Percentiles rank a stretch among this genome's conserved stretches.
These are phyloP conservation scores for Prunella strophiata DNA, from an alignment of 2,797 vertebrate genomes.

Conservation along the genomic window DNA sequence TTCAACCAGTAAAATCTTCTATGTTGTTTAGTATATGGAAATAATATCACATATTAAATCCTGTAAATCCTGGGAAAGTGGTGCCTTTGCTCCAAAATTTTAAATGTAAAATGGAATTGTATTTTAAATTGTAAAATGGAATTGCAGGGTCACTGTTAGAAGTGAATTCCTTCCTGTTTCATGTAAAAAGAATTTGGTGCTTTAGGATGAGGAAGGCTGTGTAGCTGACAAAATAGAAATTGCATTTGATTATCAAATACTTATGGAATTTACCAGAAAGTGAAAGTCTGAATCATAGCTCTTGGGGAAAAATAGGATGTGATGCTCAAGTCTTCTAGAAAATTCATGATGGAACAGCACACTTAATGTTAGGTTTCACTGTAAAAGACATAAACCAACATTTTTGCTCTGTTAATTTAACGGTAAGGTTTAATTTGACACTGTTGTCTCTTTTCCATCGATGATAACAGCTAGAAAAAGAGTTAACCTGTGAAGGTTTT, in stretches of 20 bases:
- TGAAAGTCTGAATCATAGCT: neutral
- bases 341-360: neutral
- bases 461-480: neutral
- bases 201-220: neutral
- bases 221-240: neutral
- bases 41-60: neutral
- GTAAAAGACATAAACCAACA: neutral
- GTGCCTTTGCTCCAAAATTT: neutral
- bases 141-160: neutral
- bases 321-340: neutral
- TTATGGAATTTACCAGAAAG: slow-evolving; percentile 1
- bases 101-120: neutral
- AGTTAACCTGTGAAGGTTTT: neutral
- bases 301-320: neutral
- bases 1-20: neutral
- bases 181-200: neutral
- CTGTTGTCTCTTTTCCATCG: neutral
- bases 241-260: slow-evolving; percentile 22
- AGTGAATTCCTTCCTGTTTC: neutral
- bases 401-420: neutral
- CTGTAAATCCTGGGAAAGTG: neutral
- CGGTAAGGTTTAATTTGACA: slow-evolving; percentile 23
- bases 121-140: neutral
- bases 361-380: neutral
- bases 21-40: neutral